These are phyloP conservation scores for Drosophila macrospina DNA, from an alignment of 2,888 invertebrate genomes.

Conservation along the genomic window DNA sequence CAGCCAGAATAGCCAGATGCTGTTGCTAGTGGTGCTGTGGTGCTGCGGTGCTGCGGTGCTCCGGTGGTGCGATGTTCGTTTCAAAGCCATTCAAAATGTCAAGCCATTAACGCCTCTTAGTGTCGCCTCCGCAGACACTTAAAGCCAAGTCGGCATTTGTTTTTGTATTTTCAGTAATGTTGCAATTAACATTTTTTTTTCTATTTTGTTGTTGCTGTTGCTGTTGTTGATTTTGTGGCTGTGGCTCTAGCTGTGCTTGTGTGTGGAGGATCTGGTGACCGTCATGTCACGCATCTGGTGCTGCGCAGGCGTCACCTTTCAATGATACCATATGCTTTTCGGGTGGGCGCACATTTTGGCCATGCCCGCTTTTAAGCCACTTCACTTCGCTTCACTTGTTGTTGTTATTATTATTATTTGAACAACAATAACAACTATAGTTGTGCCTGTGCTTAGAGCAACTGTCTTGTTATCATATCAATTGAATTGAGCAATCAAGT, in stretches of 20 bases:
- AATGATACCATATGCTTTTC: constrained; percentile 35
- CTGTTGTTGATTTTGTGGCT: constrained; percentile 4
- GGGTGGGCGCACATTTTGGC: constrained; percentile 73
- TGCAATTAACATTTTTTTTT: constrained; percentile 76
- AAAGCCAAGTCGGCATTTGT: constrained; percentile 39
- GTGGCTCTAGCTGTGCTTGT: constrained; percentile 19
- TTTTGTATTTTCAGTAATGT: constrained; percentile 51
- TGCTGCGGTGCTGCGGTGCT: constrained; percentile 11
- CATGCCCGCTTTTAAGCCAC: constrained; percentile 41
- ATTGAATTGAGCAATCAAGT: not conserved
- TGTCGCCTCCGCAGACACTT: constrained; percentile 79
- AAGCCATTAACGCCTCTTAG: constrained; percentile 80
- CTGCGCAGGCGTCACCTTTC: constrained; percentile 72
- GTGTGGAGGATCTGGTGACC: constrained; percentile 57
- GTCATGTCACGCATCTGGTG: constrained; percentile 71
- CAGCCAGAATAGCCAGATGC: constrained; percentile 45
- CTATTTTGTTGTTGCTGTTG: constrained; percentile 6
- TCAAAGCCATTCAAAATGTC: constrained; percentile 73
- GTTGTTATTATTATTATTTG: constrained; percentile 17
- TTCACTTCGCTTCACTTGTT: constrained; percentile 15
- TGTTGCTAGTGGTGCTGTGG: constrained; percentile 25
- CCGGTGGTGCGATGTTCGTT: constrained; percentile 22
- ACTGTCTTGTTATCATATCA: constrained; percentile 17
- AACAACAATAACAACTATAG: no score
- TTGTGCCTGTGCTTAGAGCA: constrained; percentile 5